These are phyloP conservation scores for Loripinus fragilis DNA, from an alignment of 2,888 invertebrate genomes.

Conservation along the genomic window DNA sequence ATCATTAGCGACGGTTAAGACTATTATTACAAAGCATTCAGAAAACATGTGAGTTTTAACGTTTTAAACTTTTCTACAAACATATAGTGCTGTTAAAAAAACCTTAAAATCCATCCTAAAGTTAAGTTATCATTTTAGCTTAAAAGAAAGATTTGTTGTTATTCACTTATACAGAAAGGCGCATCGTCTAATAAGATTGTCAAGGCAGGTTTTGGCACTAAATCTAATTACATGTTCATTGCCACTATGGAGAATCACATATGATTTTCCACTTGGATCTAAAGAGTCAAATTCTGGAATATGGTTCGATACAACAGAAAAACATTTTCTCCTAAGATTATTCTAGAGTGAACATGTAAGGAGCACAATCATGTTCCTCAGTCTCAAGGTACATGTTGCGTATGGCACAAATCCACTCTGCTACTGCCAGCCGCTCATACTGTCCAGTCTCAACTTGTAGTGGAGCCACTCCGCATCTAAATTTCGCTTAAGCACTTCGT, in stretches of 20 bases:
- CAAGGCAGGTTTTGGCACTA: slow-evolving; percentile 13
- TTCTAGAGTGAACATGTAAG: background rate
- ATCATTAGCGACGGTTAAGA: background rate
- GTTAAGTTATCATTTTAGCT: too few species aligned
- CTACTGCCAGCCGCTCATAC: background rate
- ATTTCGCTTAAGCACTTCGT: background rate
- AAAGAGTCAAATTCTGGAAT: background rate
- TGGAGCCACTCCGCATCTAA: background rate
- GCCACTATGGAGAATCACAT: background rate
- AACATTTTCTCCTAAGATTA: background rate
- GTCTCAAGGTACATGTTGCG: background rate
- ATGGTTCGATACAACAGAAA: background rate
- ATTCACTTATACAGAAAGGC: background rate
- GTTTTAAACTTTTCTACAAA: background rate
- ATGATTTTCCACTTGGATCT: background rate
- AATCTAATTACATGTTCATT: background rate
- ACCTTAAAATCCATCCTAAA: background rate
- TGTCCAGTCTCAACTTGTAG: background rate
- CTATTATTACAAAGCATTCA: too few species aligned
- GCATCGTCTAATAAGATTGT: background rate
- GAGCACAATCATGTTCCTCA: background rate
- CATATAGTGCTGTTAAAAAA: background rate
- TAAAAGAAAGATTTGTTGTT: too few species aligned
- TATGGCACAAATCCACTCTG: background rate
- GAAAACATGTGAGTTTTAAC: background rate